These are phyloP conservation scores for Drosophila lowei DNA, from an alignment of 1,140 invertebrate species.

Conservation along the genomic window DNA sequence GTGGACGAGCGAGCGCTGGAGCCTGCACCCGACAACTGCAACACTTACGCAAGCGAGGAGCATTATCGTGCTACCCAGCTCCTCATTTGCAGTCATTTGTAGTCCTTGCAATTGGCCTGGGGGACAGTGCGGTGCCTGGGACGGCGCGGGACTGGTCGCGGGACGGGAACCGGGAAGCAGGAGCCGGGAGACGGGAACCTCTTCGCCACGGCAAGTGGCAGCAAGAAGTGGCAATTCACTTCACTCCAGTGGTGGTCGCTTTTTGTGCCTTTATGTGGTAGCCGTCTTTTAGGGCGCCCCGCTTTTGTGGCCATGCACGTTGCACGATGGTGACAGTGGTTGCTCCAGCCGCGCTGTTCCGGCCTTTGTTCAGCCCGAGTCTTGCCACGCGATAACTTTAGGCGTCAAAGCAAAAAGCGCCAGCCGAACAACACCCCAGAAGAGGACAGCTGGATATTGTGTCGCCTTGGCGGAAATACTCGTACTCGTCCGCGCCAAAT, in stretches of 20 bases:
- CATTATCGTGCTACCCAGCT: slow-evolving; percentile 53
- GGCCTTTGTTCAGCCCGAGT: slow-evolving; percentile 13
- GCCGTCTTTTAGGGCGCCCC: slow-evolving; percentile 1
- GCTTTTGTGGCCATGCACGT: slow-evolving; percentile 5
- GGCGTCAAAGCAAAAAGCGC: slow-evolving; percentile 7
- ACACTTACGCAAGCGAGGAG: slow-evolving; percentile 52
- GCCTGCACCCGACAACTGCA: slow-evolving; percentile 10
- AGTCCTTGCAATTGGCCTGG: slow-evolving; percentile 30
- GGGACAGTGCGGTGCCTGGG: slow-evolving; percentile 6
- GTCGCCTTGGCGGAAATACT: slow-evolving; percentile 7
- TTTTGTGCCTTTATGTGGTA: slow-evolving; percentile 36
- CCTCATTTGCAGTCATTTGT: slow-evolving; percentile 62
- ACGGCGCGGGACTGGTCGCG: not conserved
- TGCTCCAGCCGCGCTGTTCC: slow-evolving; percentile 6
- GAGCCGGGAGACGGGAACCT: not conserved
- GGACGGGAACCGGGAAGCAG: not conserved
- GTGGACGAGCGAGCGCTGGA: too few species aligned
- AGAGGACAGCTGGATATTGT: slow-evolving; percentile 12
- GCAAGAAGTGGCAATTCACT: slow-evolving; percentile 62
- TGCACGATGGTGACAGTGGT: slow-evolving; percentile 1
- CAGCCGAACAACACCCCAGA: slow-evolving; percentile 1
- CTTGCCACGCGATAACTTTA: slow-evolving; percentile 8
- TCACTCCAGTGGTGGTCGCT: slow-evolving; percentile 32
- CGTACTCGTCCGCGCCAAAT: not conserved
- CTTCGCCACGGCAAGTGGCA: slow-evolving; percentile 32